A percentile compares a stretch with the other conserved stretches of the same genome.
These are phyloP conservation scores for Gobiocypris rarus DNA, from an alignment of 2,113 vertebrate species.

Conservation along the genomic window DNA sequence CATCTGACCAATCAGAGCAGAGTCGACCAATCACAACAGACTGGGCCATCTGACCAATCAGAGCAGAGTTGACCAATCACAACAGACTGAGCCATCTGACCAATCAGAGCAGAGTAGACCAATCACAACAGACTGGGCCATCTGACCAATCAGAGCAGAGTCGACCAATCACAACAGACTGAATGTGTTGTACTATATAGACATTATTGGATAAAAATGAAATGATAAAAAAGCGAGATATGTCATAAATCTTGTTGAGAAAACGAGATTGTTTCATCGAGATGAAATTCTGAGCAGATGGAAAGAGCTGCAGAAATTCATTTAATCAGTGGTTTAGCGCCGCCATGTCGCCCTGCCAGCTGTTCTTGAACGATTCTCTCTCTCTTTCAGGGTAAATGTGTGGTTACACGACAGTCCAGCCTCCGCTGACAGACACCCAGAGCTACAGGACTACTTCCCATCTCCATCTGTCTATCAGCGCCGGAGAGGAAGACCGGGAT, in stretches of 20 bases:
- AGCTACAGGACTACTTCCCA: neutral
- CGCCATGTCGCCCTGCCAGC: neutral
- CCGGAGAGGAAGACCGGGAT: too few species aligned
- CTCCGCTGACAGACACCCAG: neutral
- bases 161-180: too few species aligned
- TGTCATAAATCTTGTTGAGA: neutral
- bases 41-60: too few species aligned
- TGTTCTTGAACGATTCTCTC: neutral
- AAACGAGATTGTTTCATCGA: neutral
- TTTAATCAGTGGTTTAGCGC: neutral
- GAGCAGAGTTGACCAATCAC: too few species aligned
- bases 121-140: too few species aligned
- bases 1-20: too few species aligned
- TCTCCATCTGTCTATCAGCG: neutral
- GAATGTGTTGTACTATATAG: neutral
- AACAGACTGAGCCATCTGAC: too few species aligned
- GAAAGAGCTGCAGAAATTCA: neutral
- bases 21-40: too few species aligned
- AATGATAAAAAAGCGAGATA: neutral
- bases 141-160: too few species aligned
- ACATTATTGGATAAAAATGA: neutral
- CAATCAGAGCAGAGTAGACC: too few species aligned
- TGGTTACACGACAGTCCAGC: neutral
- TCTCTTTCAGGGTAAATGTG: neutral
- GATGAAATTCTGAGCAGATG: conserved; percentile 15